Evolutionary conservation across 2,888 invertebrate genomes (phyloP).

Genomic region (Thymelicus sylvestris): DNA sequence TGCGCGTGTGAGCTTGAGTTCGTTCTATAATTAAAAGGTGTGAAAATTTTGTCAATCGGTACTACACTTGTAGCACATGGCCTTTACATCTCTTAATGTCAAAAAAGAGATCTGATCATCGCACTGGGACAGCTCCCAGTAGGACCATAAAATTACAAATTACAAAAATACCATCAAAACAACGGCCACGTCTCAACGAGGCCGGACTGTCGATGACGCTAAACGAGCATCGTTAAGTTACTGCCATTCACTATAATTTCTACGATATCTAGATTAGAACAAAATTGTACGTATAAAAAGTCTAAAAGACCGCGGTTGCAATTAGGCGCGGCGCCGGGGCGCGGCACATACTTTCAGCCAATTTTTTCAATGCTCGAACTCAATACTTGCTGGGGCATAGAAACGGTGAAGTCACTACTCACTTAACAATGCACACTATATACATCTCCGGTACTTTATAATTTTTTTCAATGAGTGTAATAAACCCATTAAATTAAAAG

Average conservation of each 20-base stretch:
- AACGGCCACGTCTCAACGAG: no score
- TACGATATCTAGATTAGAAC: conserved; percentile 44
- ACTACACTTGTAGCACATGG: no score
- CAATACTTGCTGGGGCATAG: conserved; percentile 46
- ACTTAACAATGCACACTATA: background rate
- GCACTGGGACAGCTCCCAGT: no score
- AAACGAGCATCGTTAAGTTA: background rate
- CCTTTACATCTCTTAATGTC: no score
- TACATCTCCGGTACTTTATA: background rate
- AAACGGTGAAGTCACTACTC: background rate
- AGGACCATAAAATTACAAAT: no score
- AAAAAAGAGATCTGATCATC: no score
- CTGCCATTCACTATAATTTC: conserved; percentile 10
- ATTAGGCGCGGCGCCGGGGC: conserved; percentile 43
- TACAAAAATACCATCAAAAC: no score
- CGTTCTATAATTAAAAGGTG: no score
- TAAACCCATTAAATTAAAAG: background rate
- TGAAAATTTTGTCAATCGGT: no score
- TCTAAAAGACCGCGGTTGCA: conserved; percentile 40
- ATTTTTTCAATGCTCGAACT: conserved; percentile 51
- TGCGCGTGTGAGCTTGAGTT: no score
- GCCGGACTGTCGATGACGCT: background rate
- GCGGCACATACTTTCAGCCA: conserved; percentile 52
- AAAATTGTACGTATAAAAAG: conserved; percentile 42
- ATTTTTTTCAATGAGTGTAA: conserved; percentile 4